A percentile compares a stretch with the other conserved stretches of the same genome.
Evolutionary conservation across 2,797 vertebrate genomes (phyloP).

Genomic region (Allochrocebus solatus): DNA sequence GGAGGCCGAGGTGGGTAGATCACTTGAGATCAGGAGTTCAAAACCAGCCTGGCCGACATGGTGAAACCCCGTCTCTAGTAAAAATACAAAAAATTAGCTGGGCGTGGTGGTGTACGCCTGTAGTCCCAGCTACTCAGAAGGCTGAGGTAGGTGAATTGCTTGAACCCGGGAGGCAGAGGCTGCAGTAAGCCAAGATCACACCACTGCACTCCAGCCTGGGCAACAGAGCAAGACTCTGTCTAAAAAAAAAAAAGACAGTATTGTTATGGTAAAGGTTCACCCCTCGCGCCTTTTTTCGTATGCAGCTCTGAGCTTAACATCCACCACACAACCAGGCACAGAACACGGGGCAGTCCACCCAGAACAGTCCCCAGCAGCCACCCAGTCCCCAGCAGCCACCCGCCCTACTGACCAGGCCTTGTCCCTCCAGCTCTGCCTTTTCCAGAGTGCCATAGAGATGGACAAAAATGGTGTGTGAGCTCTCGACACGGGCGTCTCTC

Average conservation of each 20-base stretch:
- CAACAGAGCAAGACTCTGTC: no score
- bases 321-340: not conserved
- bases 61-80: not conserved
- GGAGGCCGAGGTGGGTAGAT: not conserved
- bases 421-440: not conserved
- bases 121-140: not conserved
- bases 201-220: no score
- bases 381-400: no score
- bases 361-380: not conserved
- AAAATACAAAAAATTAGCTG: not conserved
- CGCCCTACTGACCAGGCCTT: not conserved
- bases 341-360: not conserved
- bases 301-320: not conserved
- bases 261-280: not conserved
- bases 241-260: no score
- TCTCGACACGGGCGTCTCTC: not conserved
- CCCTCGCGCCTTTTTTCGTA: not conserved
- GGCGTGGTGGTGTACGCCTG: not conserved
- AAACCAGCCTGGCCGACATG: not conserved
- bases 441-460: not conserved
- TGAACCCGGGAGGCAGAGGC: not conserved
- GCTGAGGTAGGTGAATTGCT: not conserved
- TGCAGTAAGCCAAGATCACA: not conserved
- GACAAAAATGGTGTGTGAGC: not conserved
- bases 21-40: not conserved